phyloP scores from a whole-genome alignment of 2,888 invertebrate genomes.

The Agonopterix alstromeriana region DNA sequence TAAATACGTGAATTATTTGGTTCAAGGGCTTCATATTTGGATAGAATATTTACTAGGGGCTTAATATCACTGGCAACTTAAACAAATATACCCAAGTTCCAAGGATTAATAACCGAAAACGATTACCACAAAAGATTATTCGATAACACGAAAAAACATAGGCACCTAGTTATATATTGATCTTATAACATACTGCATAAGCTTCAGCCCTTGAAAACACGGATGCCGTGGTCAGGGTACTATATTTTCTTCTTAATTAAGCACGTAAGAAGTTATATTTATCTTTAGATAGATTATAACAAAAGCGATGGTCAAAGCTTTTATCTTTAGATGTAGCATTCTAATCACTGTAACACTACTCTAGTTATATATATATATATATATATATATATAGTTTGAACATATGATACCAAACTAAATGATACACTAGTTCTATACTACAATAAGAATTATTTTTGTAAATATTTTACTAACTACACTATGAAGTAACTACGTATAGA shows the following conservation, averaged over 20 bases:
- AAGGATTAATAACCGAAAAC: too few relatives aligned
- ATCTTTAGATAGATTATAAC: neutral
- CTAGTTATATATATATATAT: constrained; percentile 14
- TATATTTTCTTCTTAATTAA: neutral
- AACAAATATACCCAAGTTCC: too few relatives aligned
- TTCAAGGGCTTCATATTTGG: too few relatives aligned
- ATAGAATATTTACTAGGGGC: too few relatives aligned
- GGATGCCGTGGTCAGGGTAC: neutral
- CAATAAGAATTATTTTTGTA: constrained; percentile 11
- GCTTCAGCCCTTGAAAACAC: neutral
- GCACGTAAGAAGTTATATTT: neutral
- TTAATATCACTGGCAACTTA: too few relatives aligned
- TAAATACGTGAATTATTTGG: too few relatives aligned
- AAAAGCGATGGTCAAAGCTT: neutral
- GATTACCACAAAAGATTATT: too few relatives aligned
- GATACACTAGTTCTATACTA: constrained; percentile 17
- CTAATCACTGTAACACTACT: constrained; percentile 19
- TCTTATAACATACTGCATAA: too few relatives aligned
- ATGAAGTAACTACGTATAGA: neutral
- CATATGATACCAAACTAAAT: constrained; percentile 42
- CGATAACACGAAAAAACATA: too few relatives aligned
- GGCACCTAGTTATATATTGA: too few relatives aligned
- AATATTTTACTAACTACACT: constrained; percentile 7
- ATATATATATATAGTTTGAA: constrained; percentile 21
- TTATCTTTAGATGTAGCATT: neutral